Conservation (phyloP, 2,113 vertebrate species). For the Chamaetylas fuelleborni region DNA sequence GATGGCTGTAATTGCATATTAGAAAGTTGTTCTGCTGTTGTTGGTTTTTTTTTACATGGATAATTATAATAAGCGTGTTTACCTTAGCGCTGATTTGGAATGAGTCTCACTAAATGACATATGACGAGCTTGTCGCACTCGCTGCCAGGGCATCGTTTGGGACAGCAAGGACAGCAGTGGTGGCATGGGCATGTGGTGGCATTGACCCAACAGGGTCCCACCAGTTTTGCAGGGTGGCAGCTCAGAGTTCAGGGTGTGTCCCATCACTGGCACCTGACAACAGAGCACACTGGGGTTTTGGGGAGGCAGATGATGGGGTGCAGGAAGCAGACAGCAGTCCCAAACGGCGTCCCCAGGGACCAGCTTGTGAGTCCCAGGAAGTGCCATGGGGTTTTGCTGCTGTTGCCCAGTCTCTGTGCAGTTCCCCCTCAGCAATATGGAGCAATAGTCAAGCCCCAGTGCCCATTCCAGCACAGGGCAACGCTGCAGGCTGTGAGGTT, state of each 20-base stretch:
- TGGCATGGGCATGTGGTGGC: rapidly evolving
- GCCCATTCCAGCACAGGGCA: rapidly evolving
- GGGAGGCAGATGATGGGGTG: background rate
- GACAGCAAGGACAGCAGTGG: background rate
- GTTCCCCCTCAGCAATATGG: background rate
- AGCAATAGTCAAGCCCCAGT: background rate
- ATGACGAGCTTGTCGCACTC: background rate
- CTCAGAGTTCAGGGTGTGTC: background rate
- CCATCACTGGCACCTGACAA: rapidly evolving
- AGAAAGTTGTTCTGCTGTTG: conserved; percentile 82
- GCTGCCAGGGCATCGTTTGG: background rate
- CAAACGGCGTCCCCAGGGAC: background rate
- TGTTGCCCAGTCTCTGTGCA: background rate
- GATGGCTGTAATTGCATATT: conserved; percentile 91
- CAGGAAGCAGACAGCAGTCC: rapidly evolving
- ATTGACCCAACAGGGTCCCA: background rate
- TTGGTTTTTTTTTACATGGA: conserved; percentile 83
- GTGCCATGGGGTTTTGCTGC: rapidly evolving
- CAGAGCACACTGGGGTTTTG: background rate
- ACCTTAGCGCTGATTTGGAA: conserved; percentile 88
- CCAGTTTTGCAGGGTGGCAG: rapidly evolving
- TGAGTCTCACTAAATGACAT: conserved; percentile 73
- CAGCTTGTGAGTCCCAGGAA: background rate
- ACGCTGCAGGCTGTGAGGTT: background rate
- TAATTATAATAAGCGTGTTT: conserved; percentile 94